phyloP scores from a whole-genome alignment of 2,888 invertebrate genomes.

The Melinopterus prodromus region DNA sequence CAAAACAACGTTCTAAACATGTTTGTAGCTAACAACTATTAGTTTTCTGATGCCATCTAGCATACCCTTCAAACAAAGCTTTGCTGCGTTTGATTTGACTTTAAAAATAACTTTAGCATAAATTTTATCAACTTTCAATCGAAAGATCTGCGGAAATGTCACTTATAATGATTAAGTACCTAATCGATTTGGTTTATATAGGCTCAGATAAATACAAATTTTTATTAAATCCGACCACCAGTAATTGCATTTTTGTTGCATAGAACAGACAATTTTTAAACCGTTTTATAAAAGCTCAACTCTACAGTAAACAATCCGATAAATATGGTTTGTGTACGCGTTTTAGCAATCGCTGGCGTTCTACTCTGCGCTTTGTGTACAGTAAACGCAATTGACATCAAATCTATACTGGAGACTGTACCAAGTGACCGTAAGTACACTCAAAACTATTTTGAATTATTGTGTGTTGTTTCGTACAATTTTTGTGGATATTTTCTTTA shows the following conservation, averaged over 20 bases:
- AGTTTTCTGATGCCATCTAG: too few species aligned
- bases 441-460: too few species aligned
- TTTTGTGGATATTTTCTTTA: too few species aligned
- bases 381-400: conserved; percentile 5
- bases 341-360: not conserved
- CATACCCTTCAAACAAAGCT: too few species aligned
- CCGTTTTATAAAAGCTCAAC: not conserved
- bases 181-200: not conserved
- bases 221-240: not conserved
- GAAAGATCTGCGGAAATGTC: not conserved
- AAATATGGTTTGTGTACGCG: not conserved
- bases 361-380: not conserved
- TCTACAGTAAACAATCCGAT: not conserved
- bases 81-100: too few species aligned
- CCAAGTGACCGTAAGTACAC: conserved; percentile 16
- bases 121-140: too few species aligned
- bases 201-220: not conserved
- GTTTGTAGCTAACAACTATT: too few species aligned
- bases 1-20: too few species aligned
- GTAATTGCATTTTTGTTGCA: not conserved
- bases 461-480: too few species aligned
- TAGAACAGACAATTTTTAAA: not conserved
- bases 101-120: too few species aligned
- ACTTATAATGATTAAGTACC: not conserved
- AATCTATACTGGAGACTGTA: conserved; percentile 16